These are phyloP conservation scores for Onychomys torridus DNA, from an alignment of 2,797 vertebrate species.

Conservation along the genomic window DNA sequence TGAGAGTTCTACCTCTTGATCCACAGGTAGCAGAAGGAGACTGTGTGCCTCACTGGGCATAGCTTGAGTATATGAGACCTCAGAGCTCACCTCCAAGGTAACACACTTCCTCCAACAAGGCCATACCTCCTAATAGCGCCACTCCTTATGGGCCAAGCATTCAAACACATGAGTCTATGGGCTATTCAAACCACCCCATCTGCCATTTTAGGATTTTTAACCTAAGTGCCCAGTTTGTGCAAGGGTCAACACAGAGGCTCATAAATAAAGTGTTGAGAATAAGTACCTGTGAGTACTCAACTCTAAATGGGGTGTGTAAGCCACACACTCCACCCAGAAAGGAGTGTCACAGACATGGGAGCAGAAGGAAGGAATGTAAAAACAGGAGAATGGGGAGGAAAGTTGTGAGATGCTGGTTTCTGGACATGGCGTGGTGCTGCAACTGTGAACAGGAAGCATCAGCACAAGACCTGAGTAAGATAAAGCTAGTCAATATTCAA, in stretches of 20 bases:
- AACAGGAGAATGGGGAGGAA: not conserved
- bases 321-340: not conserved
- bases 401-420: not conserved
- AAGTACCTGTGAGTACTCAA: not conserved
- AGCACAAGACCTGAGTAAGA: not conserved
- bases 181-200: not conserved
- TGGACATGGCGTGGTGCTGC: not conserved
- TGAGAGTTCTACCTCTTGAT: not conserved
- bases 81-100: not conserved
- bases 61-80: not conserved
- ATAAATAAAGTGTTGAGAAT: not conserved
- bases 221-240: not conserved
- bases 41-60: not conserved
- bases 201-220: not conserved
- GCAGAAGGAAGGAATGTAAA: not conserved
- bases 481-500: not conserved
- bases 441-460: not conserved
- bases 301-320: not conserved
- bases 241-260: not conserved
- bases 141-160: not conserved
- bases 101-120: not conserved
- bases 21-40: not conserved
- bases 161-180: not conserved
- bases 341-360: not conserved
- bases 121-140: not conserved